These are phyloP conservation scores for Pipistrellus pipistrellus DNA, from an alignment of 2,797 vertebrate species.

Conservation along the genomic window DNA sequence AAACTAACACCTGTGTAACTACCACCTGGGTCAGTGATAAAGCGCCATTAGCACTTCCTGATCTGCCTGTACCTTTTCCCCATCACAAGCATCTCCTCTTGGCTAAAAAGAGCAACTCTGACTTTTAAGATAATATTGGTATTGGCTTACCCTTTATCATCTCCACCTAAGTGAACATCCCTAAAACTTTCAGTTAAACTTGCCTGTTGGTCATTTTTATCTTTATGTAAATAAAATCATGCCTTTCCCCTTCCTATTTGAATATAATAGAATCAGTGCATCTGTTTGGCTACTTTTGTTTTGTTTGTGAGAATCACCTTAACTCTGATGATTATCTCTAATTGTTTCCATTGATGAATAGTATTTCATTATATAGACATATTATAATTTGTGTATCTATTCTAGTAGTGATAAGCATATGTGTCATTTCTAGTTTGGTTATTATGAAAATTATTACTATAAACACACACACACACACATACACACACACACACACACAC, in stretches of 20 bases:
- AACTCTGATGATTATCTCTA: neutral
- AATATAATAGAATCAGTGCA: slow-evolving; percentile 30
- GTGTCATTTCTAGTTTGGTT: slow-evolving; percentile 9
- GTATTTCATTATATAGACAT: neutral
- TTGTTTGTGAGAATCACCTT: slow-evolving; percentile 17
- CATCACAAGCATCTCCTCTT: neutral
- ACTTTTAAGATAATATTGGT: neutral
- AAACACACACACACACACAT: neutral
- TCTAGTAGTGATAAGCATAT: neutral
- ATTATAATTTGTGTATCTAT: neutral
- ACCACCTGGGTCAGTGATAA: neutral
- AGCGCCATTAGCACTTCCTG: neutral
- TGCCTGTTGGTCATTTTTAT: neutral
- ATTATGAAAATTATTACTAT: neutral
- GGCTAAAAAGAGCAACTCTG: neutral
- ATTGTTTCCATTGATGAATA: neutral
- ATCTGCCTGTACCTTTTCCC: neutral
- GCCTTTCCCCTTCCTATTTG: neutral
- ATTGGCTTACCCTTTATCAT: neutral
- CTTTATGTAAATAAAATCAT: slow-evolving; percentile 7
- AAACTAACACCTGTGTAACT: neutral
- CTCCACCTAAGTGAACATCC: neutral
- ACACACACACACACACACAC: too few relatives aligned
- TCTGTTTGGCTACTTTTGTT: neutral
- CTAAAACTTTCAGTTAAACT: slow-evolving; percentile 3